Base-by-base conservation (phyloP, 2,888 invertebrate species). In the Yponomeuta evonymella region DNA sequence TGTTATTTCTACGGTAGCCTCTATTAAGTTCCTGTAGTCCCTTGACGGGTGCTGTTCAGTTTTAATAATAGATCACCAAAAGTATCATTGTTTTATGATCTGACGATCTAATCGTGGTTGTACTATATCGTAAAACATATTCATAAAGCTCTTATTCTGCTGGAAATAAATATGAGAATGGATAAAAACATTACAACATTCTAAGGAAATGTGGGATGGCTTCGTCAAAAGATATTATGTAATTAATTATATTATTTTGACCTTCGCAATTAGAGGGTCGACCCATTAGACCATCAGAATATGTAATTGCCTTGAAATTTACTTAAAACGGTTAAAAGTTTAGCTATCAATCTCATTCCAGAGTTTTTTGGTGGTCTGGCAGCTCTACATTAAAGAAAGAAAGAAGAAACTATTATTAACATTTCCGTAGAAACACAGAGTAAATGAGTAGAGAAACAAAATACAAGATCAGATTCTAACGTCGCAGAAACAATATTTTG, bases 161-260 rank as follows among this genome's bases (percentile, higher is more conserved):
- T 43, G 43, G 43, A 43, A 43, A 43, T 43, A 43, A 5, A 43
- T 43, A 43, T 43, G 43, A 43, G 8, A 43, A 43, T 43, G 8
- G 43, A 43, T 8, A 8, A 43, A 43, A 36, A 36, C 4, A 4
- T 36, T 36, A 36, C 36, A 36, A 4, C 2, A 36, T 4, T 2
- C 36, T 36, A 36, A 36, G 5, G 36, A 36, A 36, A 36, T 36
- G 2, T 36, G 5, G 36, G 0, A 36, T 36, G 36, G 36, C 5
- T 36, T 36, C 36, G 2, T 36, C 36, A 36, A 36, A 36, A 36
- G 5, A 4, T 43, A 8, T 43, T 5, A 43, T 43, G 43, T 43
- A 58, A 58, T 58, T 58, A 12, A 58, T 58, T 58, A 58, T 58
- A 58, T 58, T 58, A 58, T 58, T 58, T 58, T 58, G 51, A 58